phyloP scores from a whole-genome alignment of 2,113 vertebrate genomes.

The Laterallus jamaicensis region DNA sequence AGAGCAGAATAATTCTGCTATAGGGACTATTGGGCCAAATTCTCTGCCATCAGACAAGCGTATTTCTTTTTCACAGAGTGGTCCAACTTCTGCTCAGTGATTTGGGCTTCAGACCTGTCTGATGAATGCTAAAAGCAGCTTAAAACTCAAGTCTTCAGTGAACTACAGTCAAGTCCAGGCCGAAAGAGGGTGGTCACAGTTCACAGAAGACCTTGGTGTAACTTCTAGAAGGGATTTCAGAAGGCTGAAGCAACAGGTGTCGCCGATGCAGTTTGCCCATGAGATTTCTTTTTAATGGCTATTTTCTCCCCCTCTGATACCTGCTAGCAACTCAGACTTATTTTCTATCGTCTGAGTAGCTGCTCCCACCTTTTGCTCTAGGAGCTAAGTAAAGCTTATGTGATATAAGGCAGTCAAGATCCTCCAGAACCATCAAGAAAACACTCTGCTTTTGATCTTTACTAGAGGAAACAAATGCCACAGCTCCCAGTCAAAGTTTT shows the following conservation, averaged over 20 bases:
- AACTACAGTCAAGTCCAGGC: background rate
- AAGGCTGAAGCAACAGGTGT: background rate
- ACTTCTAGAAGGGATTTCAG: background rate
- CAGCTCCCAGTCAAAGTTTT: slow-evolving; percentile 71
- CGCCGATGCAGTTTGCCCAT: background rate
- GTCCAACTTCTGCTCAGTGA: background rate
- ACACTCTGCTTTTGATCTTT: slow-evolving; percentile 45
- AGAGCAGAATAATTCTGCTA: background rate
- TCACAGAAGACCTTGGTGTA: background rate
- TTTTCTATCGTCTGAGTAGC: background rate
- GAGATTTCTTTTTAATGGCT: background rate
- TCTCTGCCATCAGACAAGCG: background rate
- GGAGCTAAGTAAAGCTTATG: background rate
- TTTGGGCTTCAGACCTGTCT: background rate
- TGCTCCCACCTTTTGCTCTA: background rate
- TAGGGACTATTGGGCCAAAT: background rate
- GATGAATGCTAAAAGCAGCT: background rate
- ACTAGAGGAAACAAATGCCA: slow-evolving; percentile 33
- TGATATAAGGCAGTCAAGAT: background rate
- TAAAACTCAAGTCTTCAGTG: background rate
- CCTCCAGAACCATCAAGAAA: background rate
- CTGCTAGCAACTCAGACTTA: background rate
- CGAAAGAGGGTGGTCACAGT: background rate
- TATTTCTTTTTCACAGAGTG: background rate
- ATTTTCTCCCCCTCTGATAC: background rate